These are phyloP conservation scores for Mirounga angustirostris DNA, from an alignment of 2,113 vertebrate species.

Conservation along the genomic window DNA sequence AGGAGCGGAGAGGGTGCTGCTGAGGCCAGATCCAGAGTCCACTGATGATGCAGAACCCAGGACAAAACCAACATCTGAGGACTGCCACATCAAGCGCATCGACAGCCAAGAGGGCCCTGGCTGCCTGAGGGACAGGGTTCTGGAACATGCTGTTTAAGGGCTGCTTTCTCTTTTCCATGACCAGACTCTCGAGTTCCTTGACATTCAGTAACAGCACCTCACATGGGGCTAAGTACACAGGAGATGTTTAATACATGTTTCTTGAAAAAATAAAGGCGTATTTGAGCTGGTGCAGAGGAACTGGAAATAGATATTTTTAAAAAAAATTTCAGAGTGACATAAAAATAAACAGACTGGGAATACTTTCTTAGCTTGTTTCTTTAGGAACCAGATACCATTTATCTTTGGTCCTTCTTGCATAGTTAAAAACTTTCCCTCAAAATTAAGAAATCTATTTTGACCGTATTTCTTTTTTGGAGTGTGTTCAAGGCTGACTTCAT, in stretches of 20 bases:
- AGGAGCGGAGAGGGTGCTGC: not conserved
- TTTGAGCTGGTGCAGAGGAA: constrained; percentile 34
- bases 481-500: constrained; percentile 25
- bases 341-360: constrained; percentile 70
- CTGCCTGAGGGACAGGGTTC: not conserved
- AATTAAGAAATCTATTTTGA: constrained; percentile 55
- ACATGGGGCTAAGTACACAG: constrained; percentile 25
- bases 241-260: constrained; percentile 47
- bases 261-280: constrained; percentile 44
- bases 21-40: not conserved
- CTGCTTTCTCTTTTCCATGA: constrained; percentile 47
- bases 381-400: constrained; percentile 64
- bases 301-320: constrained; percentile 11
- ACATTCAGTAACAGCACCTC: not conserved
- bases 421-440: constrained; percentile 42
- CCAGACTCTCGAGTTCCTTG: constrained; percentile 32
- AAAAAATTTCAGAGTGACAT: constrained; percentile 35
- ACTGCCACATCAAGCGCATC: not conserved
- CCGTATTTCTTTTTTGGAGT: not conserved
- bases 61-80: not conserved
- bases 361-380: constrained; percentile 66
- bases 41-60: not conserved
- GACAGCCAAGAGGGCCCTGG: constrained; percentile 30
- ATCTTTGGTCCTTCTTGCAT: constrained; percentile 1
- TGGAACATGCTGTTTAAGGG: constrained; percentile 29